phyloP scores from a whole-genome alignment of 2,888 invertebrate species.

The Esperia sulphurella region DNA sequence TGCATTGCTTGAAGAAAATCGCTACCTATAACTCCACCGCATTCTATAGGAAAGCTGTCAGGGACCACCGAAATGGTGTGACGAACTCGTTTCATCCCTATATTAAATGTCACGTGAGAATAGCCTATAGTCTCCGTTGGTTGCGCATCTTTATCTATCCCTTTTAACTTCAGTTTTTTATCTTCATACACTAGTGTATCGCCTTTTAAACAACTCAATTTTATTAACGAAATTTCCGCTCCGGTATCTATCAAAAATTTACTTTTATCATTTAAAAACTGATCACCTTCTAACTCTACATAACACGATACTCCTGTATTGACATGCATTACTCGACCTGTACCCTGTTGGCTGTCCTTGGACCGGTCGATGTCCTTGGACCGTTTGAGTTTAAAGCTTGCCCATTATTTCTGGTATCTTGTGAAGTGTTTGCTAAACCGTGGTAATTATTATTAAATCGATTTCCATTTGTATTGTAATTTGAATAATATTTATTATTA shows the following conservation, averaged over 20 bases:
- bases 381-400: neutral
- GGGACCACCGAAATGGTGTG: constrained; percentile 10
- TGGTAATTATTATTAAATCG: no score
- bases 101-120: constrained; percentile 8
- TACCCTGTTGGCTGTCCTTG: no score
- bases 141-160: constrained; percentile 14
- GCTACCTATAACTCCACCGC: constrained; percentile 15
- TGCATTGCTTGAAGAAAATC: constrained; percentile 14
- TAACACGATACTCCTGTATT: no score
- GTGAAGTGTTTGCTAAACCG: no score
- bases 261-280: no score
- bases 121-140: constrained; percentile 14
- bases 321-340: no score
- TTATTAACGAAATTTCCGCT: constrained; percentile 14
- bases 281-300: no score
- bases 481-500: constrained; percentile 7
- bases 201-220: constrained; percentile 5
- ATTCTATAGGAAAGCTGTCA: constrained; percentile 16
- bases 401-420: no score
- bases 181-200: no score
- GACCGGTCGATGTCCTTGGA: neutral
- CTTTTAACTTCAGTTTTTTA: constrained; percentile 15
- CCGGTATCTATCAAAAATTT: constrained; percentile 19
- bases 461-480: no score
- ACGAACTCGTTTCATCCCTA: no score